Base-by-base conservation (phyloP, 2,888 invertebrate genomes). In the Nymphalis polychloros region DNA sequence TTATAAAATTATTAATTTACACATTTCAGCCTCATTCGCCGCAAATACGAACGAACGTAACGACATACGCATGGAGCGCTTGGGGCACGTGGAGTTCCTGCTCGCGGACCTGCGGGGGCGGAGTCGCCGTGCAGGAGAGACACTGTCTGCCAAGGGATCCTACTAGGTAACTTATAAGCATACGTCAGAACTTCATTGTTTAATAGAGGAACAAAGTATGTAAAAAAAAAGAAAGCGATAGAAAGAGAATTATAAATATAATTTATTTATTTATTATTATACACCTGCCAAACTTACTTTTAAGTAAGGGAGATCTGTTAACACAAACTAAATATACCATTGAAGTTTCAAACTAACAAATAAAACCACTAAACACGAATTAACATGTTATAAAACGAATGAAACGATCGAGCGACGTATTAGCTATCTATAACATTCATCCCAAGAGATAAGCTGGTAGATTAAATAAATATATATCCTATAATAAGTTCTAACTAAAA, bases 1-100 rank as follows among this genome's bases (percentile, higher is more conserved):
- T 2, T 41, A 41, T 41, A 13, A 64, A 50, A 20, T 19, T 8
- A 6, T 27, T 17, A 16, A 20, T 64, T n/a, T 17, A 17, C 19
- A 68, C 20, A 73, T 72, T 73, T 59, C 75, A 75, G 74, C 52
- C 64, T 41, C 68, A 71, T 16, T 53, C 84, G 84, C 83, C 80
- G 72, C 81, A 81, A 74, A 76, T 79, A 71, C 85, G 84, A 85
- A 80, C 85, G 83, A 90, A 89, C 74, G 73, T 78, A 65, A 88
- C 89, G 59, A 78, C 84, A 74, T 90, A 88, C 75, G 92, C 91
- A 8, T 96, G 96, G 96, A 95, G 95, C 64, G 84, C 94, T 0
- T 96, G 96, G 96, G 94, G 95, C 62, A 84, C 94, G 8, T 96
- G 96, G 96, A 95, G 95, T 73, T 87, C 94, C 16, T 97, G 96